Evolutionary conservation across 2,888 invertebrate species (phyloP).

Genomic region (Dascillus cervinus): DNA sequence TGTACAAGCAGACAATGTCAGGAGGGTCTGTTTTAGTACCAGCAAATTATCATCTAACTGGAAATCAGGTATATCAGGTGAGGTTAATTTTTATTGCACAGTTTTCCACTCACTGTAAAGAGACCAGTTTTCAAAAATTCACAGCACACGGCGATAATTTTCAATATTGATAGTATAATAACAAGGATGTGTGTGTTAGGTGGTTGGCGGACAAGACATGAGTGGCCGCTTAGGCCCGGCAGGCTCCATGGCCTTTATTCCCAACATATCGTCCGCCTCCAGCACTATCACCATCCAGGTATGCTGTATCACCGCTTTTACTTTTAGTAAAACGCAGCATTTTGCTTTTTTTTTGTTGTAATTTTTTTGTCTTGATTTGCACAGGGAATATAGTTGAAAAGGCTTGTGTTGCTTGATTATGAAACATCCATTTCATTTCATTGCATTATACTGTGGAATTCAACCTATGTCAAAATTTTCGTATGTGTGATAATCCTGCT

Average conservation of each 20-base stretch:
- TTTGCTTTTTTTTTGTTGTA: too few species aligned
- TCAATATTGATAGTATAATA: neutral
- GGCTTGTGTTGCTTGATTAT: too few species aligned
- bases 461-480: too few species aligned
- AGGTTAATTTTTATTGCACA: constrained; percentile 23
- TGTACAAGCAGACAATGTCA: constrained; percentile 59
- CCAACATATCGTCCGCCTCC: constrained; percentile 46
- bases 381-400: too few species aligned
- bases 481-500: too few species aligned
- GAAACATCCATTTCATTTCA: too few species aligned
- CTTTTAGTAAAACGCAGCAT: too few species aligned
- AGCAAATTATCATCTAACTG: constrained; percentile 52
- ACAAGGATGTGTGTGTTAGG: constrained; percentile 45
- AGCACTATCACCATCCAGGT: constrained; percentile 43
- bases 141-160: too few species aligned
- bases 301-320: too few species aligned
- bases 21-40: constrained; percentile 48
- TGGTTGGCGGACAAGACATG: constrained; percentile 43
- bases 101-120: neutral
- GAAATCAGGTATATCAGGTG: constrained; percentile 59
- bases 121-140: neutral
- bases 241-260: constrained; percentile 48
- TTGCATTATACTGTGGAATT: too few species aligned
- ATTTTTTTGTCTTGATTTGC: too few species aligned
- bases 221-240: constrained; percentile 44